A percentile compares a stretch with the other conserved stretches of the same genome.
Evolutionary conservation across 2,888 invertebrate species (phyloP).

Genomic region (Oxystoma pomonae): DNA sequence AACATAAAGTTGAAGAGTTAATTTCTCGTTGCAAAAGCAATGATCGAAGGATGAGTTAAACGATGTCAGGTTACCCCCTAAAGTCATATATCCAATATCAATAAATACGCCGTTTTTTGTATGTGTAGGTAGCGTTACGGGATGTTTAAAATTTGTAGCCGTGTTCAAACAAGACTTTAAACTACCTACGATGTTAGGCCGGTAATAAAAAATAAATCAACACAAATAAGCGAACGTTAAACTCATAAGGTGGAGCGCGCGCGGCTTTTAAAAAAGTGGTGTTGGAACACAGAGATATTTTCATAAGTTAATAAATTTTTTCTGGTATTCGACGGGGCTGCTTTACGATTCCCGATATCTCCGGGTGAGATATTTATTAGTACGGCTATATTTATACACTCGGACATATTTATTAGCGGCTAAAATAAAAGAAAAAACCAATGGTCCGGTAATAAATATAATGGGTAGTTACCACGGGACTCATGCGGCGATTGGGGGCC

Average conservation of each 20-base stretch:
- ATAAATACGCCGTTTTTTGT: slow-evolving; percentile 26
- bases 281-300: slow-evolving; percentile 25
- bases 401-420: slow-evolving; percentile 47
- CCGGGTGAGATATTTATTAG: slow-evolving; percentile 46
- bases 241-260: background rate
- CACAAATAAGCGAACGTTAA: background rate
- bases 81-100: slow-evolving; percentile 28
- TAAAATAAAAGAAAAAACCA: slow-evolving; percentile 44
- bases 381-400: slow-evolving; percentile 40
- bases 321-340: slow-evolving; percentile 22
- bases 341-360: slow-evolving; percentile 26
- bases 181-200: slow-evolving; percentile 26
- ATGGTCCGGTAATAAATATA: slow-evolving; percentile 22
- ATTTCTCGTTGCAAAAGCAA: slow-evolving; percentile 11
- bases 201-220: slow-evolving; percentile 6
- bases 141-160: slow-evolving; percentile 22
- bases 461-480: slow-evolving; percentile 22
- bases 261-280: slow-evolving; percentile 16
- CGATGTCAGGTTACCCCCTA: slow-evolving; percentile 23
- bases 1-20: slow-evolving; percentile 15
- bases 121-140: slow-evolving; percentile 23
- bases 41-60: background rate
- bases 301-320: slow-evolving; percentile 28
- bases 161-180: slow-evolving; percentile 26
- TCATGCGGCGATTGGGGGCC: slow-evolving; percentile 19